Evolutionary conservation across 1,140 invertebrate species (phyloP).

Genomic region (Pissodes strobi): DNA sequence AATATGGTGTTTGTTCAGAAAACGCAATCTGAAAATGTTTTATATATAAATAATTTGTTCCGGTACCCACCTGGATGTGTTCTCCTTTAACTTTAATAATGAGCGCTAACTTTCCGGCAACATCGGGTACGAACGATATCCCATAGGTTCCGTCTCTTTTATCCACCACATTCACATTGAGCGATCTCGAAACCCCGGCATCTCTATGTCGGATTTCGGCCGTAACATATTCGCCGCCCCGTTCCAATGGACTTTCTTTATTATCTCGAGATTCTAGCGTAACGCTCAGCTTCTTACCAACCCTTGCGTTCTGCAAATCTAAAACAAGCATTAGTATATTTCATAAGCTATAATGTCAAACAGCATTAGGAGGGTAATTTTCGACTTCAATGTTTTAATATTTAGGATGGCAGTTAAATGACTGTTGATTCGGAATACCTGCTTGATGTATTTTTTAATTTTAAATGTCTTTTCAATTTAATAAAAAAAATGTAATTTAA

Average conservation of each 20-base stretch:
- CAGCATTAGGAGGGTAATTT: too few species aligned
- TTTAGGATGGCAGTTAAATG: too few species aligned
- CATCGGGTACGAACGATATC: conserved; percentile 63
- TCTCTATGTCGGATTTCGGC: conserved; percentile 57
- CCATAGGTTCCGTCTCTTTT: conserved; percentile 65
- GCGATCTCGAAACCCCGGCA: conserved; percentile 58
- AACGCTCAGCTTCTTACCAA: conserved; percentile 58
- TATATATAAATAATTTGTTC: too few species aligned
- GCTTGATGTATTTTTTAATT: too few species aligned
- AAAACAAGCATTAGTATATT: conserved; percentile 8
- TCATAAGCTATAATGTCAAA: too few species aligned
- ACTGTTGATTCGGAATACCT: too few species aligned
- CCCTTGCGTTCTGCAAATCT: conserved; percentile 55
- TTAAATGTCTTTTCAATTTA: too few species aligned
- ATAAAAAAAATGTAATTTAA: too few species aligned
- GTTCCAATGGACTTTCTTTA: conserved; percentile 59
- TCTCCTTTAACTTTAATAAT: conserved; percentile 65
- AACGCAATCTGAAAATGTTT: too few species aligned
- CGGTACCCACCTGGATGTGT: conserved; percentile 67
- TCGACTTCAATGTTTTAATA: too few species aligned
- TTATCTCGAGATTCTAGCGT: conserved; percentile 60
- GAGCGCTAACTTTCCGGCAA: conserved; percentile 63
- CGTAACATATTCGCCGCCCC: conserved; percentile 59
- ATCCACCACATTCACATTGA: conserved; percentile 62
- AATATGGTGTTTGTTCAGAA: too few species aligned